These are phyloP conservation scores for Notamacropus eugenii DNA, from an alignment of 2,797 vertebrate species.

Conservation along the genomic window DNA sequence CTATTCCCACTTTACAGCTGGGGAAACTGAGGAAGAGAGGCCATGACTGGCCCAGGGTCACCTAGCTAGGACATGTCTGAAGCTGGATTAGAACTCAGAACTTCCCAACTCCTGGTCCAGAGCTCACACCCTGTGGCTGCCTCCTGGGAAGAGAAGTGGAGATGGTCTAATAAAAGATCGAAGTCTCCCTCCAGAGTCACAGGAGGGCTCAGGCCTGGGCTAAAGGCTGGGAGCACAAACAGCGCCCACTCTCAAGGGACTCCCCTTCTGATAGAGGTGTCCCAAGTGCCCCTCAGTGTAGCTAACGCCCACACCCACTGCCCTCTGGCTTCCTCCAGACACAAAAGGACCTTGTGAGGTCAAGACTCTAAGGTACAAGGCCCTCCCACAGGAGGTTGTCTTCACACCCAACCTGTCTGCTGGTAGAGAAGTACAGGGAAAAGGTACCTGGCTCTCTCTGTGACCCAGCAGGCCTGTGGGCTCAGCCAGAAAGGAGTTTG, in stretches of 20 bases:
- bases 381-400: too few species aligned
- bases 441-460: neutral
- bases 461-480: neutral
- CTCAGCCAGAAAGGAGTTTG: neutral
- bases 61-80: neutral
- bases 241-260: neutral
- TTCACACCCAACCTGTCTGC: neutral
- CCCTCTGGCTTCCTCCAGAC: too few species aligned
- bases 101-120: neutral
- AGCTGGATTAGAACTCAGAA: neutral
- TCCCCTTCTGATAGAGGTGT: neutral
- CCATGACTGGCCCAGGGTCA: neutral
- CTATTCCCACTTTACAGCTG: neutral
- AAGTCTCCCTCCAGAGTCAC: neutral
- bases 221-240: neutral
- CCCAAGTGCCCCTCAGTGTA: too few species aligned
- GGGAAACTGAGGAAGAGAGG: neutral
- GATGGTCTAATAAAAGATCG: neutral
- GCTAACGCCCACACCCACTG: too few species aligned
- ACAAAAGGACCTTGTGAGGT: too few species aligned
- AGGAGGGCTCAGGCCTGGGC: neutral
- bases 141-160: neutral
- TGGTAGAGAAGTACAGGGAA: neutral
- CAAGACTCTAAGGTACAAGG: too few species aligned
- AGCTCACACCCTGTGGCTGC: neutral